Percentiles rank a stretch among this genome's conserved stretches.
Conservation (phyloP, 2,113 vertebrate species). For the Corvus cornix region DNA sequence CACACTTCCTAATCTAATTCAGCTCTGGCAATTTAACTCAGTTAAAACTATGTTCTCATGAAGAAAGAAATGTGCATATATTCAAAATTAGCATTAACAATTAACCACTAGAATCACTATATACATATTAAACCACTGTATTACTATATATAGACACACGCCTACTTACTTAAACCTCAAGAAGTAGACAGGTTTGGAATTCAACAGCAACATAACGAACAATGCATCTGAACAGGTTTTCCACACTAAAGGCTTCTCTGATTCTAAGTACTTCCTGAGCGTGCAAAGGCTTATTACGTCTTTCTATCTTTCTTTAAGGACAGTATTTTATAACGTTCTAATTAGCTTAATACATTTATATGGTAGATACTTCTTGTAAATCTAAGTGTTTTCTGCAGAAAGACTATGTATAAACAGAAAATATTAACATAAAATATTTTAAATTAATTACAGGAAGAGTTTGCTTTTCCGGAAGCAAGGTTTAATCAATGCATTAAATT, state of each 20-base stretch:
- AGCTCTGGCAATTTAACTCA: background rate
- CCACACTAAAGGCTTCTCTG: background rate
- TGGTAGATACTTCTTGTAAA: background rate
- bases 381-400: background rate
- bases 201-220: background rate
- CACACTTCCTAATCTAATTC: background rate
- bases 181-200: background rate
- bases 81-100: background rate
- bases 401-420: background rate
- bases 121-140: background rate
- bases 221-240: background rate
- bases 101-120: background rate
- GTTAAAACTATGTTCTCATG: background rate
- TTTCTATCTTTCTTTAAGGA: background rate
- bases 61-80: background rate
- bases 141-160: background rate
- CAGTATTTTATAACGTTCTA: background rate
- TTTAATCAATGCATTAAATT: background rate
- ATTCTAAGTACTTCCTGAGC: background rate
- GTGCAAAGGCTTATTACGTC: background rate
- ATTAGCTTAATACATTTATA: background rate
- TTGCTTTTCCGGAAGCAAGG: background rate
- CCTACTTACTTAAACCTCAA: background rate
- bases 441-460: background rate
- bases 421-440: background rate